A percentile compares a stretch with the other conserved stretches of the same genome.
phyloP scores from a whole-genome alignment of 2,888 invertebrate genomes.

The Bedellia somnulentella region DNA sequence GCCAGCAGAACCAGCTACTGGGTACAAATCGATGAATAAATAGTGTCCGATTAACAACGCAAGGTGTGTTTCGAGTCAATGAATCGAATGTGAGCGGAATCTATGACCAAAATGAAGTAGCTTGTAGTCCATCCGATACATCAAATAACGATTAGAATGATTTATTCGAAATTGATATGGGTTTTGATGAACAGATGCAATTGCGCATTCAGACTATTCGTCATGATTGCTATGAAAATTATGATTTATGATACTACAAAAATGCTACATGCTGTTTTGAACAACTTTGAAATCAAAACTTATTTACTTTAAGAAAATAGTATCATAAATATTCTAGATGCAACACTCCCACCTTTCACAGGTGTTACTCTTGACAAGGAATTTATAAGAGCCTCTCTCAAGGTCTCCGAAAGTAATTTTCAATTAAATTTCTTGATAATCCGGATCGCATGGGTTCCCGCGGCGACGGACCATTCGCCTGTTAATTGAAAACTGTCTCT shows the following conservation, averaged over 20 bases:
- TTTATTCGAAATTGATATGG: slow-evolving; percentile 29
- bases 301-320: too few relatives aligned
- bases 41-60: slow-evolving; percentile 40
- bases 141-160: too few relatives aligned
- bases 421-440: slow-evolving; percentile 54
- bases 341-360: too few relatives aligned
- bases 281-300: too few relatives aligned
- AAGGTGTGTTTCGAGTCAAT: slow-evolving; percentile 33
- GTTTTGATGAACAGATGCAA: too few relatives aligned
- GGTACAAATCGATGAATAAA: slow-evolving; percentile 53
- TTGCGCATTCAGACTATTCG: too few relatives aligned
- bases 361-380: slow-evolving; percentile 31
- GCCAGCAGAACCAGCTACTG: slow-evolving; percentile 38
- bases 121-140: too few relatives aligned
- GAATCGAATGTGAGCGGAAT: slow-evolving; percentile 20
- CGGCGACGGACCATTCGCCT: slow-evolving; percentile 28
- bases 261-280: too few relatives aligned
- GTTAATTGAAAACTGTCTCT: slow-evolving; percentile 46
- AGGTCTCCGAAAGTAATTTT: slow-evolving; percentile 47
- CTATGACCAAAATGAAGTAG: too few relatives aligned
- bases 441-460: slow-evolving; percentile 25
- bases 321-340: too few relatives aligned
- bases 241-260: too few relatives aligned
- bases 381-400: slow-evolving; percentile 37
- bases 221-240: too few relatives aligned